Evolutionary conservation across 2,797 vertebrate genomes (phyloP).

Genomic region (Onychomys arenicola): DNA sequence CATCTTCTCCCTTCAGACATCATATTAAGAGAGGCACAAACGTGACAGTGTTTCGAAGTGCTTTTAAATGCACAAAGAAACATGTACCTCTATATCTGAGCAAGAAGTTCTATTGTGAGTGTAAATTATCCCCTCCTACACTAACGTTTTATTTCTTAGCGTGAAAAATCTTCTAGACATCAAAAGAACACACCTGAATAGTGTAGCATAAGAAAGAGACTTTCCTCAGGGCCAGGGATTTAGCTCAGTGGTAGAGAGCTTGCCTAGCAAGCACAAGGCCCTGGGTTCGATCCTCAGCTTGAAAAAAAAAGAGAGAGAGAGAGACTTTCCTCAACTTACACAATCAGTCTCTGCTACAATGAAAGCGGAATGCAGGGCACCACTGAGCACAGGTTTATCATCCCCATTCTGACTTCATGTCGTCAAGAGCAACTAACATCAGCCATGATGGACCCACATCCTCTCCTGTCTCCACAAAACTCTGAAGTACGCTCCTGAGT

Average conservation of each 20-base stretch:
- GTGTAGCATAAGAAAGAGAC: background rate
- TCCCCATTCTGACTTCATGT: background rate
- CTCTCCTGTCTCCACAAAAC: background rate
- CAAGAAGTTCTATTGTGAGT: constrained; percentile 8
- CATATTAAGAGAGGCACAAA: constrained; percentile 44
- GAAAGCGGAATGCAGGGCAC: background rate
- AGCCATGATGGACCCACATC: background rate
- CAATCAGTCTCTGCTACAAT: constrained; percentile 19
- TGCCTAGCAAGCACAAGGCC: too few species aligned
- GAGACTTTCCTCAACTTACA: too few species aligned
- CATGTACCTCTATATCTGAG: background rate
- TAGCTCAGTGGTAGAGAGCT: too few species aligned
- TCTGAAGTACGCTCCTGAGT: background rate
- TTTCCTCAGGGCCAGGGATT: too few species aligned
- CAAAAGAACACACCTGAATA: background rate
- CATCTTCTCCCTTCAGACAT: background rate
- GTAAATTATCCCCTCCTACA: background rate
- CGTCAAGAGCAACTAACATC: background rate
- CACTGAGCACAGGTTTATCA: background rate
- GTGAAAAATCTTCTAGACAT: constrained; percentile 16
- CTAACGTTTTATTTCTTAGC: constrained; percentile 1
- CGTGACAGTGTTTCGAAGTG: background rate
- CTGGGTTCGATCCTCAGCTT: too few species aligned
- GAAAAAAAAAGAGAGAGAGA: too few species aligned
- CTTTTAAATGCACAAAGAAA: constrained; percentile 24